Percentiles rank a stretch among this genome's conserved stretches.
Conservation (phyloP, 1,140 invertebrate genomes). For the Drosophila lacertosa region DNA sequence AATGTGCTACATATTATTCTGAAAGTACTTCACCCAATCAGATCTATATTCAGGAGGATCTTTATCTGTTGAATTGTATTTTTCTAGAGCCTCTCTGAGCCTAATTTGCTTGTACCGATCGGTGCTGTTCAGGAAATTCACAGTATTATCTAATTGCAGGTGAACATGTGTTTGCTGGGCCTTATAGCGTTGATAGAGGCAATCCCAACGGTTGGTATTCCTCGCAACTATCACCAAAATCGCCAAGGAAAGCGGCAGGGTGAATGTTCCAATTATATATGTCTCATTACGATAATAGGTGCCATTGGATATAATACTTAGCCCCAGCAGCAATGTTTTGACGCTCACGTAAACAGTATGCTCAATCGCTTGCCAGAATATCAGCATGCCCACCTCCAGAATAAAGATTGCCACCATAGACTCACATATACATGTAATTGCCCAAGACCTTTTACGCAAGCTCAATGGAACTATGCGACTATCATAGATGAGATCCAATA, state of each 20-base stretch:
- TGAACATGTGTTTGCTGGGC: background rate
- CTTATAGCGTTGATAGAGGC: background rate
- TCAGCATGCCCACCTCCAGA: conserved; percentile 2
- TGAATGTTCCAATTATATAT: conserved; percentile 4
- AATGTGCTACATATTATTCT: background rate
- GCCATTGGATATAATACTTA: background rate
- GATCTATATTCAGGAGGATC: background rate
- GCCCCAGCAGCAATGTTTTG: background rate
- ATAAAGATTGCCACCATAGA: background rate
- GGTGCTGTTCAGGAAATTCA: background rate
- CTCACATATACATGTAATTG: background rate
- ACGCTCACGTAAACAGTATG: background rate
- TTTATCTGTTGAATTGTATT: background rate
- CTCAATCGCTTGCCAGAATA: conserved; percentile 13
- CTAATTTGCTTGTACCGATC: background rate
- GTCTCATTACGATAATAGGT: background rate
- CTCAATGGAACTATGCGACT: conserved; percentile 4
- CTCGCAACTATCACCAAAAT: background rate
- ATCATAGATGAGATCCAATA: conserved; percentile 16
- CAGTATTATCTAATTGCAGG: background rate
- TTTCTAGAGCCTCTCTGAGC: background rate
- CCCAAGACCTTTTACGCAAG: background rate
- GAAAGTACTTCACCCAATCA: background rate
- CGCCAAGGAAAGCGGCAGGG: background rate
- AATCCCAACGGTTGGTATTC: background rate